These are phyloP conservation scores for Globodera rostochiensis DNA, from an alignment of 1,140 invertebrate genomes.

Conservation along the genomic window DNA sequence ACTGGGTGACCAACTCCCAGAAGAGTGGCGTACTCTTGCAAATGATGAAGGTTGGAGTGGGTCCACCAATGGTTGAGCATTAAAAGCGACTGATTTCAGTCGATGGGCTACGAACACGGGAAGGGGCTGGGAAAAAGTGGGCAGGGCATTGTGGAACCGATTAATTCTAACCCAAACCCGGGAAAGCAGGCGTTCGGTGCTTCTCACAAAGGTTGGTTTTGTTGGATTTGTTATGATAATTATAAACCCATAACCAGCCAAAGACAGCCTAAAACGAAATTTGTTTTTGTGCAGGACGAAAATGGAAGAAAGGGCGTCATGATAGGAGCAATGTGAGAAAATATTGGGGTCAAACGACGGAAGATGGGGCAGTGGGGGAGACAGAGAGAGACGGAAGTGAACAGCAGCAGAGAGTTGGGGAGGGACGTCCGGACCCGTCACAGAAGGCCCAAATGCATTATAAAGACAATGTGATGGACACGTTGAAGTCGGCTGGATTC, in stretches of 20 bases:
- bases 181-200: constrained; percentile 3
- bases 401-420: neutral
- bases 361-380: neutral
- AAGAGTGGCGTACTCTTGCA: neutral
- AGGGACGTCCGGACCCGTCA: neutral
- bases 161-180: neutral
- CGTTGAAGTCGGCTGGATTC: neutral
- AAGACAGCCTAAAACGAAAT: no score
- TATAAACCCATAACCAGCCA: no score
- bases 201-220: neutral
- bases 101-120: constrained; percentile 7
- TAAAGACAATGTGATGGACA: constrained; percentile 12
- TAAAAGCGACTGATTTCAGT: neutral
- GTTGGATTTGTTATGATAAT: no score
- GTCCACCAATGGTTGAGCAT: neutral
- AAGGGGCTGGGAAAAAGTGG: constrained; percentile 9
- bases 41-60: constrained; percentile 6
- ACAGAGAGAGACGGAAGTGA: neutral
- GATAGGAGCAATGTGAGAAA: neutral
- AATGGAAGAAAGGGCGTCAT: no score
- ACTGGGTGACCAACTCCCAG: constrained; percentile 6
- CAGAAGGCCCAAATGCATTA: constrained; percentile 3
- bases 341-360: neutral
- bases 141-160: constrained; percentile 8
- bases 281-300: neutral